Evolutionary conservation across 2,888 invertebrate species (phyloP).

Genomic region (Mimas tiliae): DNA sequence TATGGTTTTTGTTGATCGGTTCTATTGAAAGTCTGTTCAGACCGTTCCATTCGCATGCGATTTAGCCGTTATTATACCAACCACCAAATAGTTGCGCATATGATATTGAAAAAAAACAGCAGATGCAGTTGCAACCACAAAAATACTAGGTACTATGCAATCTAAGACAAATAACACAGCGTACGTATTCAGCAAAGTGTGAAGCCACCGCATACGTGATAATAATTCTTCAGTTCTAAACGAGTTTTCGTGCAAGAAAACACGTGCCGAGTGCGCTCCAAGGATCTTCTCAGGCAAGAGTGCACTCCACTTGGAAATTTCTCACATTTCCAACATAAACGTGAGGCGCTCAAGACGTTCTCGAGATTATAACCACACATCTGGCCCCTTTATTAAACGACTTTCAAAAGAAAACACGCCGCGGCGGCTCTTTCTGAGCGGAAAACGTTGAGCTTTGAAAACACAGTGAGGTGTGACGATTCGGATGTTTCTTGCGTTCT

Average conservation of each 20-base stretch:
- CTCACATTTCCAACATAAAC: constrained; percentile 57
- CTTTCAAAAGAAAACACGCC: constrained; percentile 46
- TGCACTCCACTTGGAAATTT: constrained; percentile 53
- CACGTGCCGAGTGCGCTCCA: constrained; percentile 48
- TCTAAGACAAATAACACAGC: not conserved
- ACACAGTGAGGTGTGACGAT: not conserved
- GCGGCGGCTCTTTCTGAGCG: constrained; percentile 37
- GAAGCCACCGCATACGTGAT: constrained; percentile 41
- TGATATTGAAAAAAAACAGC: too few relatives aligned
- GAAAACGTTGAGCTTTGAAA: constrained; percentile 33
- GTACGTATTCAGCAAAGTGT: constrained; percentile 32
- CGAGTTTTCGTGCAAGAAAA: constrained; percentile 50
- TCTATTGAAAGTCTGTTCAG: too few relatives aligned
- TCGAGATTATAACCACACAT: constrained; percentile 53
- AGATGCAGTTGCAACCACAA: too few relatives aligned
- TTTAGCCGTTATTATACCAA: too few relatives aligned
- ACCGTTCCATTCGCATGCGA: too few relatives aligned
- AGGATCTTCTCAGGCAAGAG: constrained; percentile 46
- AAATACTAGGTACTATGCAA: not conserved
- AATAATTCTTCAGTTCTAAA: constrained; percentile 50
- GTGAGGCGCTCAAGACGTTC: constrained; percentile 46
- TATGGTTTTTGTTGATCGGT: too few relatives aligned
- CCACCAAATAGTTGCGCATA: too few relatives aligned
- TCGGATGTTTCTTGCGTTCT: not conserved
- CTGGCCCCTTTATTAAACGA: constrained; percentile 48